Evolutionary conservation across 2,797 vertebrate species (phyloP).

Genomic region (Limnodromus scolopaceus): DNA sequence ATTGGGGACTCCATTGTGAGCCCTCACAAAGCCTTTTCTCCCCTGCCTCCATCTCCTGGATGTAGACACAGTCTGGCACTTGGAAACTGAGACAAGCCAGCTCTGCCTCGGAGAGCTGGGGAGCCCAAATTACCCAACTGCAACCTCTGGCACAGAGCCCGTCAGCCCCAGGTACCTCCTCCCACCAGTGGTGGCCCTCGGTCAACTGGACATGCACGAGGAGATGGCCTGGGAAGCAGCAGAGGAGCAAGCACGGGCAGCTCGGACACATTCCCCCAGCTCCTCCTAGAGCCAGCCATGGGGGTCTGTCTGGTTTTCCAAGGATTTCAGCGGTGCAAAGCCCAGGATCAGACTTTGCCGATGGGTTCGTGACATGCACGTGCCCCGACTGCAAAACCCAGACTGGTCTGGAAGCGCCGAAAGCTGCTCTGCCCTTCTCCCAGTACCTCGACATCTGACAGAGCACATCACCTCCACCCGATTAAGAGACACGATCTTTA

Average conservation of each 20-base stretch:
- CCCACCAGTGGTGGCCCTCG: background rate
- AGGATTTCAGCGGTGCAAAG: background rate
- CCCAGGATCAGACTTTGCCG: background rate
- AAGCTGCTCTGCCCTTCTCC: background rate
- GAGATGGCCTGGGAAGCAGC: background rate
- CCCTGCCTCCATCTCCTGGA: background rate
- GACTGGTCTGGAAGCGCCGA: background rate
- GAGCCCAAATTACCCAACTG: background rate
- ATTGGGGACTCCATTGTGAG: background rate
- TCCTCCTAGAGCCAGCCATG: accelerated
- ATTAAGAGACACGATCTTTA: background rate
- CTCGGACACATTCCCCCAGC: accelerated
- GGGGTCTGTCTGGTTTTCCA: background rate
- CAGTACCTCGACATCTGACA: background rate
- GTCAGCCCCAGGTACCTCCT: background rate
- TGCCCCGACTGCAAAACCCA: accelerated
- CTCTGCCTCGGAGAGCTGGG: background rate
- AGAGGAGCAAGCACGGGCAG: accelerated
- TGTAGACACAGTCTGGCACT: background rate
- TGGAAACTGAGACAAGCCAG: background rate
- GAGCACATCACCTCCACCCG: accelerated
- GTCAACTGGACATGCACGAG: accelerated
- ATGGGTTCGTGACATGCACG: accelerated
- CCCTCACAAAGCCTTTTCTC: background rate
- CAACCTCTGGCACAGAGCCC: accelerated